Conservation (phyloP, 1,140 invertebrate genomes). For the Acromyrmex heyeri region DNA sequence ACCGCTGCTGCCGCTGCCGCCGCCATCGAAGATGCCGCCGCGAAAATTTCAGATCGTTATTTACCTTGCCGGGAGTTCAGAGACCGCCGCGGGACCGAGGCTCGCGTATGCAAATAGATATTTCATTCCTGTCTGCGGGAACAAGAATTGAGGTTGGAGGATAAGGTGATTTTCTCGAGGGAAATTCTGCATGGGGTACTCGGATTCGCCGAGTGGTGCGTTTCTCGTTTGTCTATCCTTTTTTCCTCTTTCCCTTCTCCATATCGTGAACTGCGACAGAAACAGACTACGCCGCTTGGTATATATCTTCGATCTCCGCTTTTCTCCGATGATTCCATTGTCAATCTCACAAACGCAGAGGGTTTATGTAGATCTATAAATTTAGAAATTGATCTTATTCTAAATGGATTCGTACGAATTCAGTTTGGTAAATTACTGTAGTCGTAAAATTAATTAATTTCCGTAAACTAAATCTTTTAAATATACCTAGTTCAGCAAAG, state of each 20-base stretch:
- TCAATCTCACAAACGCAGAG: slow-evolving; percentile 9
- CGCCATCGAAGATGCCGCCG: slow-evolving; percentile 53
- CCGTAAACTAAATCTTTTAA: background rate
- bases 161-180: slow-evolving; percentile 77
- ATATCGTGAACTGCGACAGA: background rate
- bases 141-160: slow-evolving; percentile 70
- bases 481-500: too few relatives aligned
- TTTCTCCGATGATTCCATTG: slow-evolving; percentile 68
- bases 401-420: background rate
- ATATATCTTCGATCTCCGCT: slow-evolving; percentile 59
- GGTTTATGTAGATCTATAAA: background rate
- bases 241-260: background rate
- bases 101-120: slow-evolving; percentile 78
- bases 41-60: slow-evolving; percentile 72
- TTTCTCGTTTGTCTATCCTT: slow-evolving; percentile 60
- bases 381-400: slow-evolving; percentile 17
- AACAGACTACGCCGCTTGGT: slow-evolving; percentile 21
- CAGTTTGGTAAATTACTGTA: background rate
- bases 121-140: slow-evolving; percentile 77
- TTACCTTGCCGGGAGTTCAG: slow-evolving; percentile 69
- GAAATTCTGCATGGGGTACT: slow-evolving; percentile 74
- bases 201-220: slow-evolving; percentile 62
- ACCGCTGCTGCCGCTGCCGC: background rate
- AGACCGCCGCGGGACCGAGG: slow-evolving; percentile 59
- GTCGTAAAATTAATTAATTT: background rate